phyloP scores from a whole-genome alignment of 2,113 vertebrate genomes.

The Nycticorax nycticorax region DNA sequence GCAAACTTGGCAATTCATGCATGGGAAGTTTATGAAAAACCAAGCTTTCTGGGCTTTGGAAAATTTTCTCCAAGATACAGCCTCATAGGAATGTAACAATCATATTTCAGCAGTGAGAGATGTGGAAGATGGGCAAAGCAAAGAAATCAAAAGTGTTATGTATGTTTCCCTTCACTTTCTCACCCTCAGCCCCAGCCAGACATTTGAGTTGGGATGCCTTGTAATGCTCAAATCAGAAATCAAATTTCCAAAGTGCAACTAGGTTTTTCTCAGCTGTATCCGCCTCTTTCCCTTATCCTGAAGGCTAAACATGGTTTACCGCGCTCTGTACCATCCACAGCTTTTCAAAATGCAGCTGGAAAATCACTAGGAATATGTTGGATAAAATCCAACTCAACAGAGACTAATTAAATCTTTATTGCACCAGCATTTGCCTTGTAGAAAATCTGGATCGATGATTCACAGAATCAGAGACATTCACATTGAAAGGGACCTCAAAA shows the following conservation, averaged over 20 bases:
- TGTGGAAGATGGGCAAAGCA: not conserved
- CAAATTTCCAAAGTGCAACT: not conserved
- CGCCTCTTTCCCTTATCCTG: not conserved
- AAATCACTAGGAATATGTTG: constrained; percentile 2
- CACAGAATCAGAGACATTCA: not conserved
- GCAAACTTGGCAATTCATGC: not conserved
- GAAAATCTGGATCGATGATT: not conserved
- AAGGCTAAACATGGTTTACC: not conserved
- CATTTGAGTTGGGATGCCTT: not conserved
- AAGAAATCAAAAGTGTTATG: not conserved
- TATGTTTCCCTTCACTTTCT: not conserved
- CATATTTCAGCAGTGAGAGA: not conserved
- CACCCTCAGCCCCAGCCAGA: not conserved
- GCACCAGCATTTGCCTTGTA: not conserved
- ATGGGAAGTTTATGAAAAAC: not conserved
- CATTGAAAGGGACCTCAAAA: constrained; percentile 4
- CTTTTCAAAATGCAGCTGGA: constrained; percentile 6
- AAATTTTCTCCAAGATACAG: not conserved
- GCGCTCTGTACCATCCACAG: not conserved
- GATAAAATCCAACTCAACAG: not conserved
- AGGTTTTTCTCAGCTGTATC: not conserved
- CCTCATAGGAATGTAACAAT: not conserved
- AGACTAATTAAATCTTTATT: constrained; percentile 39
- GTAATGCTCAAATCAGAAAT: not conserved
- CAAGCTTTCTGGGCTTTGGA: not conserved